Evolutionary conservation across 1,140 invertebrate species (phyloP).

Genomic region (Lutraria rhynchaena): DNA sequence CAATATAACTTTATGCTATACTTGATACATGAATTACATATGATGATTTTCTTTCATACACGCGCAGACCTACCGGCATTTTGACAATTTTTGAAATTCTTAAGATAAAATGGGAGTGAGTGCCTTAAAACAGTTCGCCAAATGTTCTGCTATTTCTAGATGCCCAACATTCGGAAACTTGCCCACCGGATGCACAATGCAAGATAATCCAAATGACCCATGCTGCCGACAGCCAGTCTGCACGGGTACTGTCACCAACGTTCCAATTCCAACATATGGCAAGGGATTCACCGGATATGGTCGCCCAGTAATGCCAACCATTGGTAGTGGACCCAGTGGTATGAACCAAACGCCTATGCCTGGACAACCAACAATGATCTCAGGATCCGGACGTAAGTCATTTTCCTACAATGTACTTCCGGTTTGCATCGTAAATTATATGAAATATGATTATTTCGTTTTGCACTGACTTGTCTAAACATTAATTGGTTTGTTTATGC

Average conservation of each 20-base stretch:
- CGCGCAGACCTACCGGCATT: too few species aligned
- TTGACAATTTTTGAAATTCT: too few species aligned
- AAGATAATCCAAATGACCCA: constrained; percentile 50
- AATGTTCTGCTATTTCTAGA: too few species aligned
- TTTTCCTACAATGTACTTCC: background rate
- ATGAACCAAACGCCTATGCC: constrained; percentile 14
- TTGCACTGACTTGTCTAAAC: too few species aligned
- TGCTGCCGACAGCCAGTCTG: constrained; percentile 55
- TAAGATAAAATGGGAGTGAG: too few species aligned
- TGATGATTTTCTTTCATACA: too few species aligned
- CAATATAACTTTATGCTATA: too few species aligned
- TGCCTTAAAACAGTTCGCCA: too few species aligned
- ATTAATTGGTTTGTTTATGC: too few species aligned
- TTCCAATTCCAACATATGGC: constrained; percentile 50
- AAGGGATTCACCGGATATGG: constrained; percentile 57
- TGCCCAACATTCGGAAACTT: constrained; percentile 60
- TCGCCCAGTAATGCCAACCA: constrained; percentile 38
- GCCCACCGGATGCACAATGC: constrained; percentile 55
- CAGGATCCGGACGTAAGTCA: constrained; percentile 45
- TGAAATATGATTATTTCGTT: too few species aligned
- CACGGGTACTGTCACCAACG: constrained; percentile 9
- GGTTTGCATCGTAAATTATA: too few species aligned
- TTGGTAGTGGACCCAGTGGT: constrained; percentile 44
- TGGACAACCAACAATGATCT: constrained; percentile 6
- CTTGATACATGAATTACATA: too few species aligned